Evolutionary conservation across 2,113 vertebrate genomes (phyloP), one percentile per base, ranked within the genome.

Genomic region (Lophotis ruficrista): DNA sequence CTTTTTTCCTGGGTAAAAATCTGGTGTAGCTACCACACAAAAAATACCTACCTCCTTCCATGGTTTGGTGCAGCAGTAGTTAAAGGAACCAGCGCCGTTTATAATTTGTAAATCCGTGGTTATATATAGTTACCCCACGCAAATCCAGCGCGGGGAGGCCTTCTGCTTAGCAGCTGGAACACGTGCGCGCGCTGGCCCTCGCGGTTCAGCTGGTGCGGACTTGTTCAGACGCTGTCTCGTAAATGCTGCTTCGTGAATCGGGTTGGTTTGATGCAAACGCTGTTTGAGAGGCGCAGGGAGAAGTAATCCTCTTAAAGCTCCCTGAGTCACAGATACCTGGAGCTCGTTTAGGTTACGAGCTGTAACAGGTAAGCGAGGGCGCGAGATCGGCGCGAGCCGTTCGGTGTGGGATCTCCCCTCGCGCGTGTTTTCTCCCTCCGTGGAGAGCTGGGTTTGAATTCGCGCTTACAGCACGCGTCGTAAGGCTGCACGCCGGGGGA

Each of bases 361-460:
- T 79, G 2, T 12, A 35, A 78, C 81, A 93, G 94, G 94, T 91
- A 38, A 70, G 65, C 30, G 43, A 31, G 73, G 57, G 11, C 27
- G 24, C 83, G 78, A 48, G 51, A 21, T 50, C 28, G 4, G 43
- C 25, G 60, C 57, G 77, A 87, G 73, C 47, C 7, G 1, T 58
- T 70, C 73, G 14, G 19, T 30, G 16, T 19, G 51, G 7, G 56
- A 14, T n/a, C 60, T 77, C 30, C 38, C 31, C 65, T 53, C 13
- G 37, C 41, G 45, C 6, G 4, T 50, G 41, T 50, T 87, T 68
- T 71, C 31, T 43, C 84, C 61, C 50, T 91, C 54, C 38, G 41
- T 23, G 25, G 53, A 81, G 95, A 71, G 47, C 73, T 78, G 84
- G 53, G 16, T 87, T 82, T 25, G 78, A 68, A 64, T 93, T 93